Conservation (phyloP, 2,113 vertebrate genomes). For the Steatornis caripensis region DNA sequence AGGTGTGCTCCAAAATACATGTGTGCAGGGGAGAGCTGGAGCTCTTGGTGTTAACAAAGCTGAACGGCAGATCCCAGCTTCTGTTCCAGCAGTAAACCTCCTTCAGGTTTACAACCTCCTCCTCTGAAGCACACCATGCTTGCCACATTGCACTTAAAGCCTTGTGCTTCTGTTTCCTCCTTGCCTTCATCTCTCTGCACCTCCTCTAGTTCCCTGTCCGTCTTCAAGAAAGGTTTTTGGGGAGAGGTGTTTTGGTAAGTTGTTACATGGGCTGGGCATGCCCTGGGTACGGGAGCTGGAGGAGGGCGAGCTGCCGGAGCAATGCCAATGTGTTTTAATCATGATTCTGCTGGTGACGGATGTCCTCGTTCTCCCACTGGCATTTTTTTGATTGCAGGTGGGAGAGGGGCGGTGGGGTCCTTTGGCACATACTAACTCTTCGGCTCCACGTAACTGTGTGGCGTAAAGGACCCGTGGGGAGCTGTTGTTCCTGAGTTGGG, state of each 20-base stretch:
- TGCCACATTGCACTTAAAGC: accelerated
- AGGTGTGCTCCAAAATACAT: accelerated
- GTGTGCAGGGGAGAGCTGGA: accelerated
- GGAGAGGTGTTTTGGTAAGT: not conserved
- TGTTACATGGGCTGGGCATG: slow-evolving; percentile 13
- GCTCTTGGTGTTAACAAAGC: not conserved
- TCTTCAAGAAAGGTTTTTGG: not conserved
- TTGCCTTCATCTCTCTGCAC: not conserved
- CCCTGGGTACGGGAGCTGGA: slow-evolving; percentile 22
- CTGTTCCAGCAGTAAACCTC: not conserved
- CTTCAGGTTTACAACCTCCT: accelerated
- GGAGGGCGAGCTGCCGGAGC: slow-evolving; percentile 33
- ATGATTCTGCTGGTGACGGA: slow-evolving; percentile 39
- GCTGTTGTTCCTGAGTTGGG: not conserved
- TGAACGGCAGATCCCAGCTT: not conserved
- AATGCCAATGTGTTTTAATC: slow-evolving; percentile 19
- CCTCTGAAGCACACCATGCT: accelerated
- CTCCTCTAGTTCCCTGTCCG: not conserved
- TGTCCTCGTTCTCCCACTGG: not conserved
- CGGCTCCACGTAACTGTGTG: not conserved
- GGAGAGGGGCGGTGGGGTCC: not conserved
- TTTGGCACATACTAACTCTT: slow-evolving; percentile 1
- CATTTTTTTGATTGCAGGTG: not conserved
- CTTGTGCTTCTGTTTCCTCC: not conserved
- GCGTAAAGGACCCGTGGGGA: not conserved